phyloP scores from a whole-genome alignment of 2,113 vertebrate genomes.

The Genyomyrus donnyi region DNA sequence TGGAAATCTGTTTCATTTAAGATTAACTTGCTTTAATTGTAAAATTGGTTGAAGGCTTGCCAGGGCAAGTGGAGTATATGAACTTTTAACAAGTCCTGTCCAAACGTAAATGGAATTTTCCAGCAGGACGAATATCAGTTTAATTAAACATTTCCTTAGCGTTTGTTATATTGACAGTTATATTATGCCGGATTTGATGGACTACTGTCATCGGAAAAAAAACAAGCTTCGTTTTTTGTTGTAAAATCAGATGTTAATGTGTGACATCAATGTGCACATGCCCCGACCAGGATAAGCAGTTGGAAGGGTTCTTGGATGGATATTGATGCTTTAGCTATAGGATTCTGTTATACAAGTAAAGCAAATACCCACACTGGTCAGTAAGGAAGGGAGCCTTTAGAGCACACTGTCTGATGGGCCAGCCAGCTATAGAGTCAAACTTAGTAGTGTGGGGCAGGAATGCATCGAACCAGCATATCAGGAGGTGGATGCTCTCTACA shows the following conservation, averaged over 20 bases:
- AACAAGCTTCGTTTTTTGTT: neutral
- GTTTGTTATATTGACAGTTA: neutral
- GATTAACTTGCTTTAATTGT: conserved; percentile 41
- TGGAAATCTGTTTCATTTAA: conserved; percentile 38
- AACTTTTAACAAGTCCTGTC: neutral
- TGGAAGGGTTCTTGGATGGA: neutral
- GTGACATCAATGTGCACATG: neutral
- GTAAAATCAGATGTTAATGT: neutral
- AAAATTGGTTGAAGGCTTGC: conserved; percentile 39
- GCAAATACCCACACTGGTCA: neutral
- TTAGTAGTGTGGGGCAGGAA: neutral
- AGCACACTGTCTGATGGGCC: neutral
- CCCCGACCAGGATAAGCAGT: neutral
- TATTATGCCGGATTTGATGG: neutral
- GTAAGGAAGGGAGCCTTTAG: neutral
- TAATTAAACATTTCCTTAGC: neutral
- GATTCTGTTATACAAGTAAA: neutral
- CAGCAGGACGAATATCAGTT: neutral
- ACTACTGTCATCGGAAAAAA: neutral
- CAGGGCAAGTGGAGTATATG: conserved; percentile 12
- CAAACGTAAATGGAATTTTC: conserved; percentile 31
- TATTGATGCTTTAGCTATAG: neutral
- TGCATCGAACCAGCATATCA: neutral
- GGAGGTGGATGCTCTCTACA: neutral
- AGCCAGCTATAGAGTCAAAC: neutral